Evolutionary conservation across 2,797 vertebrate species (phyloP).

Genomic region (Pipistrellus nathusii): DNA sequence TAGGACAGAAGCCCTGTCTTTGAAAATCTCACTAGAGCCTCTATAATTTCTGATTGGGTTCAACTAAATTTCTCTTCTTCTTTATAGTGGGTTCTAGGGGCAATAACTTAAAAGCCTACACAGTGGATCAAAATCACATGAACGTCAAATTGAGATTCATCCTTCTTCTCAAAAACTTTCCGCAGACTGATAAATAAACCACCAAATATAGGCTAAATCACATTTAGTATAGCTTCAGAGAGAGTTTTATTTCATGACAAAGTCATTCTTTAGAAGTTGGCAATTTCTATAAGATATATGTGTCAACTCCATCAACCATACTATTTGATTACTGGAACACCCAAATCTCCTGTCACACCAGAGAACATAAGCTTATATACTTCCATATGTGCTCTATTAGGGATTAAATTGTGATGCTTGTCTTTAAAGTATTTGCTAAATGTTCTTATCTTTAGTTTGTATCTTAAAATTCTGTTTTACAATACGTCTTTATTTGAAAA

Average conservation of each 20-base stretch:
- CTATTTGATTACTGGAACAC: conserved; percentile 17
- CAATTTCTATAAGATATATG: background rate
- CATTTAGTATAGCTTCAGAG: background rate
- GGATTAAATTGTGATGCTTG: background rate
- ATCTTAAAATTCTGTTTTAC: background rate
- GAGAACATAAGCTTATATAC: background rate
- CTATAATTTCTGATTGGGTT: background rate
- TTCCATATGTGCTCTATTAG: background rate
- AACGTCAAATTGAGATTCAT: background rate
- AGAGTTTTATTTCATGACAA: background rate
- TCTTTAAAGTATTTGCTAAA: background rate
- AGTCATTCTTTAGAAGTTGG: background rate
- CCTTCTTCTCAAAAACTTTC: background rate
- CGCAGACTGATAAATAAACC: background rate
- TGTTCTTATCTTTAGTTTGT: background rate
- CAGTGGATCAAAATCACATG: background rate
- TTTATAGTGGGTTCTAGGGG: background rate
- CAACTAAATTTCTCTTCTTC: conserved; percentile 10
- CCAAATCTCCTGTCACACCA: background rate
- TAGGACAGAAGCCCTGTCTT: background rate
- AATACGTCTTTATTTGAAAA: background rate
- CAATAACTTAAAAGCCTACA: background rate
- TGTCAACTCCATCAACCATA: background rate
- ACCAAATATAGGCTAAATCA: conserved; percentile 17
- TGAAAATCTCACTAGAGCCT: background rate